A percentile compares a stretch with the other conserved stretches of the same genome.
These are phyloP conservation scores for Centropus bengalensis DNA, from an alignment of 2,113 vertebrate species.

Conservation along the genomic window DNA sequence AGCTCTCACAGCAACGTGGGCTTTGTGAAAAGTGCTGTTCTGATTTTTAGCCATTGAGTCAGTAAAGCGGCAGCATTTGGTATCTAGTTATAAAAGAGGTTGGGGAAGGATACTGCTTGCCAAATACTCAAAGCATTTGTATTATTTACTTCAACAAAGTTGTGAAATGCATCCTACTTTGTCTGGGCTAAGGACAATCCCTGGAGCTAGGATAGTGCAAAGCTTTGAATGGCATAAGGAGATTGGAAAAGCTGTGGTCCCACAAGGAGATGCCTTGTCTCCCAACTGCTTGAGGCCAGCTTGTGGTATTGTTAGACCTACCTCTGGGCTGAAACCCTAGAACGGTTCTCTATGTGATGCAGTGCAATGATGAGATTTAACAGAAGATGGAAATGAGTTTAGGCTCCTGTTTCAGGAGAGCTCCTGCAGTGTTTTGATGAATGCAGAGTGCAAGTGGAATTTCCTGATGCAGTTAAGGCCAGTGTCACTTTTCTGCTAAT, in stretches of 20 bases:
- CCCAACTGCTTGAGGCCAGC: neutral
- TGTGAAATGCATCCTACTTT: slow-evolving; percentile 8
- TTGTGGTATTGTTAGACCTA: neutral
- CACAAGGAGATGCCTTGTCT: neutral
- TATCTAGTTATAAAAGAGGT: neutral
- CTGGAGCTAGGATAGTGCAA: neutral
- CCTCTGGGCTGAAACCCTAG: neutral
- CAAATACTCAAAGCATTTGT: slow-evolving; percentile 33
- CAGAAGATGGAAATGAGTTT: neutral
- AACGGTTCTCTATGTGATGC: neutral
- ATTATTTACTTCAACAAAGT: slow-evolving; percentile 42
- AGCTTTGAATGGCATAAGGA: neutral
- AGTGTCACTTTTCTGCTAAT: neutral
- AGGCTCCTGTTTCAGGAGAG: neutral
- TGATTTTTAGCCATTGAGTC: slow-evolving; percentile 4
- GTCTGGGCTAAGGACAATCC: neutral
- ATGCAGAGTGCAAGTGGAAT: neutral
- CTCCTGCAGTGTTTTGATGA: neutral
- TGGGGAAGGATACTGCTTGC: slow-evolving; percentile 9
- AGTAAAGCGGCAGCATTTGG: slow-evolving; percentile 47
- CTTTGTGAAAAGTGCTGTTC: neutral
- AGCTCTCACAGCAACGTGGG: neutral
- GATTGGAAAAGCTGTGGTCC: neutral
- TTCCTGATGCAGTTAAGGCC: neutral
- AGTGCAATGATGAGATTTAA: neutral